Evolutionary conservation across 1,140 invertebrate species (phyloP), one percentile per base, ranked within the genome.

Genomic region (Halictus rubicundus): DNA sequence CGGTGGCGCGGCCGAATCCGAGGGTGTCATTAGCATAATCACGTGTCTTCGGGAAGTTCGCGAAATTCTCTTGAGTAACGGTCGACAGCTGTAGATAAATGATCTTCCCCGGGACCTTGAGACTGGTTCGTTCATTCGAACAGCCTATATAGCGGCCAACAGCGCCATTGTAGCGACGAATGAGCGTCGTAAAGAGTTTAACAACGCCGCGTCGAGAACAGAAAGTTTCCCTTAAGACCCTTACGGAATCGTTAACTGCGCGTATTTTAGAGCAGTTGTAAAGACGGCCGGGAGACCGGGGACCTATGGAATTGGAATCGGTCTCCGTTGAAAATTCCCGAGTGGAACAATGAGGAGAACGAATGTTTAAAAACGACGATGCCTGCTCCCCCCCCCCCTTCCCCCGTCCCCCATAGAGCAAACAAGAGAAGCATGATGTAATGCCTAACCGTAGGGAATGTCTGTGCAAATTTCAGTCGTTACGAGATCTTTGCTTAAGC

Each of bases 101-200:
- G 88, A 80, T 66, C 78, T 68, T 88, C 74, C 59, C 64, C 60
- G 80, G 84, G 86, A 85, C 87, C 88, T 87, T 66, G 71, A 79
- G 69, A 61, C 77, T 77, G 32, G 85, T 88, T 83, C 86, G 81
- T 88, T 88, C 81, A 59, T 85, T 82, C 85, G 74, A 84, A 87
- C 81, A 66, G 87, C 82, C 86, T 88, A 89, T 86, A 84, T 84
- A 83, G 71, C 68, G 65, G 25, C 68, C 72, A 71, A 68, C 78
- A 80, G 80, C 80, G 83, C 88, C 83, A 89, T 89, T 89, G 86
- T 88, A 88, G 66, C 87, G 87, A 90, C 88, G 89, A 90, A 90
- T 90, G 88, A 82, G 69, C 85, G 88, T 90, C 88, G 89, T 90
- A 89, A 90, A 90, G 88, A 90, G 87, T 90, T 90, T 90, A 90